These are phyloP conservation scores for Rhagonycha lutea DNA, from an alignment of 2,888 invertebrate genomes.

Conservation along the genomic window DNA sequence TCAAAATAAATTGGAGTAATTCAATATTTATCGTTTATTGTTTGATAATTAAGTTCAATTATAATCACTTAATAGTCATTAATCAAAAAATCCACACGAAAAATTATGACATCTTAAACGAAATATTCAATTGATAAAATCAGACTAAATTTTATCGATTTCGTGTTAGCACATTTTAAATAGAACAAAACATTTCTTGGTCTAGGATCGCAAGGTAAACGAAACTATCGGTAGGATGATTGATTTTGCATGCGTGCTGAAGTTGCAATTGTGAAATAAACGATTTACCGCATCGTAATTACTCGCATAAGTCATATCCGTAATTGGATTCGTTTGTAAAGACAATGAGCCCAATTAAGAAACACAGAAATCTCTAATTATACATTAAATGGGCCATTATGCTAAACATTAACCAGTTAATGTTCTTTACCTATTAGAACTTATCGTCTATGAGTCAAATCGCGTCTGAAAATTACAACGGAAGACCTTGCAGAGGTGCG, in stretches of 20 bases:
- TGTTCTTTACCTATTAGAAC: background rate
- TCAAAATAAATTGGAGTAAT: background rate
- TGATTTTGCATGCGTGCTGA: constrained; percentile 17
- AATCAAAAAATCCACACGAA: background rate
- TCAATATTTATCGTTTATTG: background rate
- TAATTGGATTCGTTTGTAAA: constrained; percentile 13
- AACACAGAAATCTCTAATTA: constrained; percentile 7
- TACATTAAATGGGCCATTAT: constrained; percentile 3
- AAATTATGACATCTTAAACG: background rate
- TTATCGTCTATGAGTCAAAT: background rate
- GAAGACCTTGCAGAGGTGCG: background rate
- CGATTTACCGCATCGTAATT: constrained; percentile 14
- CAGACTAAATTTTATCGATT: background rate
- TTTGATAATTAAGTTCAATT: background rate
- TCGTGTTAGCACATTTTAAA: background rate
- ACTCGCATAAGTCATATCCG: constrained; percentile 17
- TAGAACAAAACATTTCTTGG: background rate
- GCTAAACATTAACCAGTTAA: background rate
- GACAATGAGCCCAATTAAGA: constrained; percentile 5
- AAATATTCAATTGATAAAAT: background rate
- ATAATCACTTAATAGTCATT: background rate
- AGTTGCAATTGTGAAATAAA: background rate
- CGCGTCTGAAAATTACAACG: background rate
- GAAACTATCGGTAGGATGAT: constrained; percentile 8
- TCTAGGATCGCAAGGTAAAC: constrained; percentile 5